A percentile compares a stretch with the other conserved stretches of the same genome.
Evolutionary conservation across 2,113 vertebrate species (phyloP).

Genomic region (Oreotrochilus melanogaster): DNA sequence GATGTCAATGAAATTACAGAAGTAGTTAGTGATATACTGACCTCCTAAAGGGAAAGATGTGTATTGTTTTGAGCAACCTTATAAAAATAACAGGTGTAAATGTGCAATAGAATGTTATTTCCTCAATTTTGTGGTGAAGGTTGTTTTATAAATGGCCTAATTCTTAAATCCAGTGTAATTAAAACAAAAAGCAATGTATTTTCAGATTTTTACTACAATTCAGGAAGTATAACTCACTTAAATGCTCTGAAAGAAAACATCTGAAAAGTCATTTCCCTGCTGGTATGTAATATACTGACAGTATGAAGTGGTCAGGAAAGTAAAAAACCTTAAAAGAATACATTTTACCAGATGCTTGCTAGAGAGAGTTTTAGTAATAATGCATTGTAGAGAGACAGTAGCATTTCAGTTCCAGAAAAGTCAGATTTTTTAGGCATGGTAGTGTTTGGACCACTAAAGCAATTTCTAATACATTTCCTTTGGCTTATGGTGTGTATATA

Average conservation of each 20-base stretch:
- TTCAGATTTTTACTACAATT: background rate
- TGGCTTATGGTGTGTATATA: background rate
- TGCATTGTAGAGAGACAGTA: background rate
- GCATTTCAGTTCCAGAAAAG: background rate
- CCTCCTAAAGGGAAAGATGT: background rate
- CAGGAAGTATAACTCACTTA: background rate
- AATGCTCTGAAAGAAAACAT: background rate
- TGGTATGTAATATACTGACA: background rate
- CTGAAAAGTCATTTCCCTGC: background rate
- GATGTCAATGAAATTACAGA: background rate
- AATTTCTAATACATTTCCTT: background rate
- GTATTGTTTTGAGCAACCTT: background rate
- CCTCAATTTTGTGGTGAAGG: background rate
- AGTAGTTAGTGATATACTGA: background rate
- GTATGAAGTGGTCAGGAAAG: background rate
- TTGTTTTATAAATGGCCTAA: background rate
- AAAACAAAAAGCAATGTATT: background rate
- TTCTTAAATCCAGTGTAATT: background rate
- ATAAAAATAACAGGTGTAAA: background rate
- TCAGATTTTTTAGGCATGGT: background rate
- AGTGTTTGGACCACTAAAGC: background rate
- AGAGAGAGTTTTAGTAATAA: background rate
- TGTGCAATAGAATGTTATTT: background rate
- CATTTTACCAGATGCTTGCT: background rate
- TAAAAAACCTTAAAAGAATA: background rate